These are phyloP conservation scores for Drosophila kambysellisi DNA, from an alignment of 2,888 invertebrate genomes.

Conservation along the genomic window DNA sequence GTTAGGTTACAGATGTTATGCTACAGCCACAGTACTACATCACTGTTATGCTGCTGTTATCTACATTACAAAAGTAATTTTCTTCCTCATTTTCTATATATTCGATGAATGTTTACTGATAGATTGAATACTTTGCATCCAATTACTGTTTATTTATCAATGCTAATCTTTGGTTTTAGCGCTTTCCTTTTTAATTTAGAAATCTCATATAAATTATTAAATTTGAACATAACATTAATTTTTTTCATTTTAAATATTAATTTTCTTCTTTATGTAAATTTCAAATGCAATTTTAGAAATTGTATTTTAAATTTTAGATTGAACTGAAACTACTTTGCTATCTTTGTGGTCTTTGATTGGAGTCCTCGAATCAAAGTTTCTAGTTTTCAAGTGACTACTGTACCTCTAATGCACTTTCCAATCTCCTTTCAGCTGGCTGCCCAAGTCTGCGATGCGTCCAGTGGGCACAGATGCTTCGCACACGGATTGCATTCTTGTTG, in stretches of 20 bases:
- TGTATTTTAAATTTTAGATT: not conserved
- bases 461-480: constrained; percentile 92
- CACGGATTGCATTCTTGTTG: constrained; percentile 92
- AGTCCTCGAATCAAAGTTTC: not conserved
- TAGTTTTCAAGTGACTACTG: not conserved
- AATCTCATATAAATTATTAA: not conserved
- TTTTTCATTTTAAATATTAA: not conserved
- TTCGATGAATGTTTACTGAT: not conserved
- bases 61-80: too few species aligned
- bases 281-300: not conserved
- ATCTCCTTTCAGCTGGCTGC: constrained; percentile 89
- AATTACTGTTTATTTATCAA: not conserved
- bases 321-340: not conserved
- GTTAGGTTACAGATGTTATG: too few species aligned
- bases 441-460: constrained; percentile 92
- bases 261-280: not conserved
- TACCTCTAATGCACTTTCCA: not conserved
- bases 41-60: too few species aligned
- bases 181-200: not conserved
- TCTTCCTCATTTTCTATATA: not conserved
- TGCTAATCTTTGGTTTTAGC: not conserved
- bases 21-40: too few species aligned
- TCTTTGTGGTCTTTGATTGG: not conserved
- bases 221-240: not conserved
- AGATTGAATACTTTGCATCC: not conserved